Conservation (phyloP, 1,140 invertebrate genomes). For the Zaprionus inermis region DNA sequence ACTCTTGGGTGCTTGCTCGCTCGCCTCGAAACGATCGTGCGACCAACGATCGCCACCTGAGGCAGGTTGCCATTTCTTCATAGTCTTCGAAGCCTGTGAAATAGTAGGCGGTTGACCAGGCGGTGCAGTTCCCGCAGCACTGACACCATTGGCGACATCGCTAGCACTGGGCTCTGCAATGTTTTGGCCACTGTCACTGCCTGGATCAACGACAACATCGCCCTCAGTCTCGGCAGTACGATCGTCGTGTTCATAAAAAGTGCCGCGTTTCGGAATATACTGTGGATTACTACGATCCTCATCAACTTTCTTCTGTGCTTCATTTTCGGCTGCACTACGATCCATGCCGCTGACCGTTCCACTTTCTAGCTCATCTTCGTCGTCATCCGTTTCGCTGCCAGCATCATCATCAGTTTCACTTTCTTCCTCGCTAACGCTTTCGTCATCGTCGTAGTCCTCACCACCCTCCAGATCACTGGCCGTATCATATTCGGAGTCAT, state of each 20-base stretch:
- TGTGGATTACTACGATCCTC: conserved; percentile 98
- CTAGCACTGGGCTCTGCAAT: conserved; percentile 38
- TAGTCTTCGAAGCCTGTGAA: conserved; percentile 82
- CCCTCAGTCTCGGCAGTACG: conserved; percentile 89
- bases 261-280: conserved; percentile 97
- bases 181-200: conserved; percentile 33
- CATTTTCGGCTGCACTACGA: conserved; percentile 84
- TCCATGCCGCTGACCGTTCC: conserved; percentile 84
- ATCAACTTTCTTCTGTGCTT: conserved; percentile 91
- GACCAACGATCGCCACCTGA: conserved; percentile 89
- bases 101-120: conserved; percentile 62
- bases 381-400: conserved; percentile 81
- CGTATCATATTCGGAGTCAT: conserved; percentile 82
- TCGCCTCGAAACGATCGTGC: conserved; percentile 95
- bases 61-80: conserved; percentile 85
- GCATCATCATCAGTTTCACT: conserved; percentile 57
- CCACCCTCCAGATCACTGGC: conserved; percentile 84
- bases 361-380: conserved; percentile 85
- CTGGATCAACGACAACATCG: conserved; percentile 39
- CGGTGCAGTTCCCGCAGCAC: conserved; percentile 40
- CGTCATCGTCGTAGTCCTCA: conserved; percentile 80
- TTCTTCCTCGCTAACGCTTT: conserved; percentile 78
- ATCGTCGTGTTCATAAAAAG: conserved; percentile 98
- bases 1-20: conserved; percentile 91
- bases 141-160: conserved; percentile 55